Evolutionary conservation across 2,113 vertebrate species (phyloP).

Genomic region (Protobothrops flavoviridis): DNA sequence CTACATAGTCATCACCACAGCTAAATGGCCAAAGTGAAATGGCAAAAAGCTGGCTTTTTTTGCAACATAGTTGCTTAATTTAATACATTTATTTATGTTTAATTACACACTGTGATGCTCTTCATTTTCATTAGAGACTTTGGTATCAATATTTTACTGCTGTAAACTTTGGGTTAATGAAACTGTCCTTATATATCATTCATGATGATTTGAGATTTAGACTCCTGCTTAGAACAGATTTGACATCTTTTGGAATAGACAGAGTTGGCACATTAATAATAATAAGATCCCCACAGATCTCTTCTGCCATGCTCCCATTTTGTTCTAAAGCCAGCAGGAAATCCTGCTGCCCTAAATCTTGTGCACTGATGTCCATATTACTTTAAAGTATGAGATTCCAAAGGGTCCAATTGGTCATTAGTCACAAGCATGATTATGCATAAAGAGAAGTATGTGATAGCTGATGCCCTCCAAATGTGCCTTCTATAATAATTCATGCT

Average conservation of each 20-base stretch:
- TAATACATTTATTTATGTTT: background rate
- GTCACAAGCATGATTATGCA: slow-evolving; percentile 13
- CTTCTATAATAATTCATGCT: background rate
- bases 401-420: background rate
- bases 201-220: background rate
- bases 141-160: background rate
- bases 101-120: background rate
- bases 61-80: background rate
- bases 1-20: background rate
- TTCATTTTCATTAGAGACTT: background rate
- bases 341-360: background rate
- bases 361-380: background rate
- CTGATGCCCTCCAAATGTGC: background rate
- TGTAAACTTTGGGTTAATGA: background rate
- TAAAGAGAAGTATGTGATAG: background rate
- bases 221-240: background rate
- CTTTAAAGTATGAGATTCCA: background rate
- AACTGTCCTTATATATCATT: background rate
- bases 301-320: background rate
- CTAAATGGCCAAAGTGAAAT: background rate
- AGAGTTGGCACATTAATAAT: background rate
- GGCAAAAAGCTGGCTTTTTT: background rate
- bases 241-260: background rate
- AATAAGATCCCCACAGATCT: background rate
- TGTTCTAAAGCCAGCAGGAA: background rate